A percentile compares a stretch with the other conserved stretches of the same genome.
These are phyloP conservation scores for Silurus aristotelis DNA, from an alignment of 2,797 vertebrate species.

Conservation along the genomic window DNA sequence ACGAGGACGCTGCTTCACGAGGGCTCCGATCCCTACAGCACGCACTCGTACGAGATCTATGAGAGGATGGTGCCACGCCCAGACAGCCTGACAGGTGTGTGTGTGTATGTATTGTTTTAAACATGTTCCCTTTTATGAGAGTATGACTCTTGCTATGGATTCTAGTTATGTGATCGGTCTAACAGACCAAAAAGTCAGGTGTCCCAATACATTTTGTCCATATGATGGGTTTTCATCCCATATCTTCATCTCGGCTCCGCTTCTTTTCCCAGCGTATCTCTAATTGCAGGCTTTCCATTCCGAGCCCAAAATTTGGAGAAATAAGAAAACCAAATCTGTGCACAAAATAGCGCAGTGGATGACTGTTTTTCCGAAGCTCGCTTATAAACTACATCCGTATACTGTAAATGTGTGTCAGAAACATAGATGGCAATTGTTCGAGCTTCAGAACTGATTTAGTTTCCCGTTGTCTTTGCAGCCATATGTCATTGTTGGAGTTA, in stretches of 20 bases:
- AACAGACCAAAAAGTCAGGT: not conserved
- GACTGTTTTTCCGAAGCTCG: not conserved
- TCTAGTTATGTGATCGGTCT: not conserved
- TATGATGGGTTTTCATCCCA: not conserved
- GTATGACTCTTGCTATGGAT: not conserved
- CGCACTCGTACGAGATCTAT: conserved; percentile 89
- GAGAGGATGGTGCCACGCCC: conserved; percentile 92
- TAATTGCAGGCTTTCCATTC: conserved; percentile 27
- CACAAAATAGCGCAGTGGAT: not conserved
- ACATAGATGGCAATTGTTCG: not conserved
- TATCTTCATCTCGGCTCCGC: conserved; percentile 19
- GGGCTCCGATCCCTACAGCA: conserved; percentile 84
- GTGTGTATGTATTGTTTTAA: not conserved
- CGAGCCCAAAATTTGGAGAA: not conserved
- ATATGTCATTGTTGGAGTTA: conserved; percentile 37
- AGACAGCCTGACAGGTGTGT: conserved; percentile 89
- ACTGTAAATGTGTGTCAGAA: not conserved
- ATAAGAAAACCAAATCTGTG: conserved; percentile 6
- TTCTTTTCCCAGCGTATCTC: not conserved
- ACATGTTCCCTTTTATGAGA: not conserved
- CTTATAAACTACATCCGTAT: conserved; percentile 1
- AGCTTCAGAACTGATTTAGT: conserved; percentile 1
- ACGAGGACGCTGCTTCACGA: conserved; percentile 76
- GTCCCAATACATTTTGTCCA: too few relatives aligned
- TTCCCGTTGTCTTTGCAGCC: not conserved